Conservation (phyloP, 2,113 vertebrate species). For the Cheirogaleus medius region DNA sequence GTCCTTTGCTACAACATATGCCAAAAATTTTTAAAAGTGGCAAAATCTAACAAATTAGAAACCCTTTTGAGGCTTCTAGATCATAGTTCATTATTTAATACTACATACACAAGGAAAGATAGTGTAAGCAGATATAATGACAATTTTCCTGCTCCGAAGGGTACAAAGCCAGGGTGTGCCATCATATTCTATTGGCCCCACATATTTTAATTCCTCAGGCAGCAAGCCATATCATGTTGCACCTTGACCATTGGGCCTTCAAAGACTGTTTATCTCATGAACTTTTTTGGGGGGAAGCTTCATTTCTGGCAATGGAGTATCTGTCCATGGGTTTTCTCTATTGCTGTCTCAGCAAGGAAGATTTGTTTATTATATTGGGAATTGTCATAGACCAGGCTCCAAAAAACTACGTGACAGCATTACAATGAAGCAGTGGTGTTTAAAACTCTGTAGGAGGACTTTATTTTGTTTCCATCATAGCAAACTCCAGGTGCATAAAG, state of each 20-base stretch:
- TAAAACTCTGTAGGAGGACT: not conserved
- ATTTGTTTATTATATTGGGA: not conserved
- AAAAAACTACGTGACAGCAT: not conserved
- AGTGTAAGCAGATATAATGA: not conserved
- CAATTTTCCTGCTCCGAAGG: not conserved
- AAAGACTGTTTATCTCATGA: not conserved
- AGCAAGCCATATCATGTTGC: not conserved
- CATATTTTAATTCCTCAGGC: not conserved
- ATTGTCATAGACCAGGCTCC: not conserved
- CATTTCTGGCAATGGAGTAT: not conserved
- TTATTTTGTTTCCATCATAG: not conserved
- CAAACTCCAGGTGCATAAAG: not conserved
- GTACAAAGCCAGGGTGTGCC: accelerated
- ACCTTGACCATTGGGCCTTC: not conserved
- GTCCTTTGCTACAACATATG: no score
- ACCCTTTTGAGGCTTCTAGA: not conserved
- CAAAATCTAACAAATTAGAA: not conserved
- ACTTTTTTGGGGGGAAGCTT: not conserved
- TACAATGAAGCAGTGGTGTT: not conserved
- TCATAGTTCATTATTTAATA: not conserved
- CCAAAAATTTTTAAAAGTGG: not conserved
- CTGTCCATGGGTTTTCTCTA: not conserved
- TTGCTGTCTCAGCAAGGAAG: not conserved
- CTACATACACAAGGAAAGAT: not conserved
- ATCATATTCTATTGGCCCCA: not conserved